Evolutionary conservation across 2,888 invertebrate genomes (phyloP).

Genomic region (Mythimna albipuncta): DNA sequence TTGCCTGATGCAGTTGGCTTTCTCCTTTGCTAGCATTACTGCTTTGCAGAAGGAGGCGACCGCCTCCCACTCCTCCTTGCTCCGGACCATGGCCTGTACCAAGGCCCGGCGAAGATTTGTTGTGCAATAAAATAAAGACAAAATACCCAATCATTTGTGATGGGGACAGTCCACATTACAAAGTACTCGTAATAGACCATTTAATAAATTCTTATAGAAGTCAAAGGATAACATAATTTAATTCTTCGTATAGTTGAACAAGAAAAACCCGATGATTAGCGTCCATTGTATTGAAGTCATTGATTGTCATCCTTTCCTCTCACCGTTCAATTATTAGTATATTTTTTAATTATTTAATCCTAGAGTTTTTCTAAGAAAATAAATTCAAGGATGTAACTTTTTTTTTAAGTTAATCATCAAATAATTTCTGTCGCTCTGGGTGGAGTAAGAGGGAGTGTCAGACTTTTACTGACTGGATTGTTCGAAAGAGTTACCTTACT

Average conservation of each 20-base stretch:
- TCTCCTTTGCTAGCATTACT: too few relatives aligned
- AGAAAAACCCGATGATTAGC: conserved; percentile 36
- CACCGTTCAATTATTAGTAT: conserved; percentile 25
- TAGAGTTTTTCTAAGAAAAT: conserved; percentile 40
- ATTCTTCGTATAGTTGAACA: neutral
- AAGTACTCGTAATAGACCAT: neutral
- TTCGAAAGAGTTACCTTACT: too few relatives aligned
- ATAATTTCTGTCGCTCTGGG: neutral
- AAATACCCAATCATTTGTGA: neutral
- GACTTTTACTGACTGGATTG: too few relatives aligned
- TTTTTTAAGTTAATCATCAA: neutral
- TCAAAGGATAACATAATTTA: neutral
- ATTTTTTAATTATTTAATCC: conserved; percentile 39
- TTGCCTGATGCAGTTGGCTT: too few relatives aligned
- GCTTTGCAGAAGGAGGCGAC: too few relatives aligned
- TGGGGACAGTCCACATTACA: neutral
- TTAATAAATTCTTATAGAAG: conserved; percentile 9
- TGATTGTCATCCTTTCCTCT: conserved; percentile 41
- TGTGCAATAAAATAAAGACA: neutral
- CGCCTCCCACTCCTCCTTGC: too few relatives aligned
- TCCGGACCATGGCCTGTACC: too few relatives aligned
- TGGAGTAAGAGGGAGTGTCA: too few relatives aligned
- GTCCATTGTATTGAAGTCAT: conserved; percentile 23
- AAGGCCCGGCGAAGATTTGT: too few relatives aligned
- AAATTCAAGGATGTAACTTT: conserved; percentile 8